These are phyloP conservation scores for Corvus cornix DNA, from an alignment of 2,113 vertebrate species.

Conservation along the genomic window DNA sequence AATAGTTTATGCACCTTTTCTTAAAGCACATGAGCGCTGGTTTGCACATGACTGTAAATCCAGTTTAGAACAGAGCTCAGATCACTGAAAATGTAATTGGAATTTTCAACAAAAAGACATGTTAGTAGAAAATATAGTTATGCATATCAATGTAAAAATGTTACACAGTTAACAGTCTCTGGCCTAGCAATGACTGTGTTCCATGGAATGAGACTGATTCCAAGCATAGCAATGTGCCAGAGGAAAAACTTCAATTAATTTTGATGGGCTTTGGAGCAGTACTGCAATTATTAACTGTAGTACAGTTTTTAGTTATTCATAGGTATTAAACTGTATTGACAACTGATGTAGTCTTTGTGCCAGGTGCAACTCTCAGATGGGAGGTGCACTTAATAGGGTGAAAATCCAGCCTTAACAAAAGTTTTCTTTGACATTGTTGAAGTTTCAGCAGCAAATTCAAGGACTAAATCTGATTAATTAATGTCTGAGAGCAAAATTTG, in stretches of 20 bases:
- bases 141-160: neutral
- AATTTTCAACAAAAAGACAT: neutral
- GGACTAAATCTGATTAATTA: neutral
- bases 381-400: neutral
- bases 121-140: neutral
- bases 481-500: neutral
- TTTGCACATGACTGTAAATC: constrained; percentile 57
- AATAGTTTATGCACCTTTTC: constrained; percentile 12
- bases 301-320: neutral
- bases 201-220: neutral
- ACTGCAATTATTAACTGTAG: neutral
- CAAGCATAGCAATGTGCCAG: neutral
- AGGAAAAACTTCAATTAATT: neutral
- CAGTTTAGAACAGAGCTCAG: constrained; percentile 5
- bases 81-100: neutral
- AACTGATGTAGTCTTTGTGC: neutral
- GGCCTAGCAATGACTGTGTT: neutral
- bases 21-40: constrained; percentile 61
- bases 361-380: neutral
- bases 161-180: neutral
- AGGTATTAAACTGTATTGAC: neutral
- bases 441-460: constrained; percentile 14
- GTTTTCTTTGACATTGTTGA: neutral
- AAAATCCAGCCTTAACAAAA: neutral
- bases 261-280: neutral